Conservation (phyloP, 1,140 invertebrate species). For the Caenorhabditis inopinata region DNA sequence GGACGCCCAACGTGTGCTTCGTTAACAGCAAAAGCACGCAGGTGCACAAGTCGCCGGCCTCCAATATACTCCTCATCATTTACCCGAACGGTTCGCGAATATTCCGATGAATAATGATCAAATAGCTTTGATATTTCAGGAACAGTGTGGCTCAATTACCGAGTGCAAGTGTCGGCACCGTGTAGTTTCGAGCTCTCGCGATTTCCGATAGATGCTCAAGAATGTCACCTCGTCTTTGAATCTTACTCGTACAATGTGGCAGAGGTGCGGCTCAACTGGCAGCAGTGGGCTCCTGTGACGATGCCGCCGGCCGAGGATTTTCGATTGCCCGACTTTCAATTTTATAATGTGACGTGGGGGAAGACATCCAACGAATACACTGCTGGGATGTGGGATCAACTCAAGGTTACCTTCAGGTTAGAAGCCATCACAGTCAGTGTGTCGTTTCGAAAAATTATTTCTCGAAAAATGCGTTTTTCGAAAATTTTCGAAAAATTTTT, state of each 20-base stretch:
- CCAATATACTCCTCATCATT: conserved; percentile 63
- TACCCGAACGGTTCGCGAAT: conserved; percentile 60
- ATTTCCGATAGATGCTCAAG: conserved; percentile 59
- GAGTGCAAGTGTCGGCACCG: conserved; percentile 62
- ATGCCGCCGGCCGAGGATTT: conserved; percentile 59
- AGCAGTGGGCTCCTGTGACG: conserved; percentile 63
- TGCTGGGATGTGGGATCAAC: conserved; percentile 63
- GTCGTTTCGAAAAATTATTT: too few relatives aligned
- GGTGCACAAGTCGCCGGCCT: conserved; percentile 59
- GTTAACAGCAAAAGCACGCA: conserved; percentile 63
- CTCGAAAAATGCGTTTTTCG: too few relatives aligned
- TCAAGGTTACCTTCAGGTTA: conserved; percentile 66
- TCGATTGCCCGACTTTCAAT: conserved; percentile 63
- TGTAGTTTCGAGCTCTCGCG: conserved; percentile 59
- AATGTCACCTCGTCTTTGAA: conserved; percentile 53
- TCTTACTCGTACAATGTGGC: conserved; percentile 54
- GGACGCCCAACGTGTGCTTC: conserved; percentile 64
- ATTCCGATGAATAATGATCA: too few relatives aligned
- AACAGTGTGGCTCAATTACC: conserved; percentile 64
- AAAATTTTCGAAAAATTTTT: too few relatives aligned
- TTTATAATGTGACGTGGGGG: conserved; percentile 63
- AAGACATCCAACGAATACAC: conserved; percentile 55
- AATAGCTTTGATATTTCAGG: conserved; percentile 38
- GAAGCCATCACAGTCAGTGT: background rate
- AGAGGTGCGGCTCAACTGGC: conserved; percentile 56